Base-by-base conservation (phyloP, 2,888 invertebrate species). In the Volucella zonaria region DNA sequence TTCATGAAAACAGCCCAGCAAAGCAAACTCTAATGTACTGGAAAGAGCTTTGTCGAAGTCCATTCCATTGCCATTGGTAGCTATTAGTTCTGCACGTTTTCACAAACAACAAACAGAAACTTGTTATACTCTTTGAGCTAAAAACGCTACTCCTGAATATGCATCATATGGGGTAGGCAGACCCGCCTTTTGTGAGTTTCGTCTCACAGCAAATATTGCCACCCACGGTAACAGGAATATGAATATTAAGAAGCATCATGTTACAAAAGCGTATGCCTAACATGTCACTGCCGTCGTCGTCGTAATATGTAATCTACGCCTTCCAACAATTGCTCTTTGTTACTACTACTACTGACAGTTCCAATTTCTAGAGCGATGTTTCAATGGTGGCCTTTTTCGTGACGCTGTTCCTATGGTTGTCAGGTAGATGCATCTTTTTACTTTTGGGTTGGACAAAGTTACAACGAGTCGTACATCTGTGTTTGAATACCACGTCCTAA, bases 401-500 rank as follows among this genome's bases (percentile, higher is more conserved):
- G 43, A 67, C 40, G n/a, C 23, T 61, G 14, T 11, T 6, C 31
- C 31, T 31, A 31, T 31, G 58, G 52, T 61, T 62, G 42, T 3
- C 23, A 14, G n/a, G 23, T 42, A 61, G 23, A 45, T 61, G 45
- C 40, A 43, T 67, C 12, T 43, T 43, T 61, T 2, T 38, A 76
- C 67, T 45, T 61, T 31, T 47, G 18, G n/a, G 18, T 54, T 14
- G 43, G 40, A 45, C 51, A 71, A 51, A 61, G 68, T 4, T 31
- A 31, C 31, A 2, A 31, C 6, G 31, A 31, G 6, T 31, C 31
- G 68, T 76, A 61, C 14, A 18, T 23, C 12, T 38, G 23, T 68
- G 59, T 45, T 42, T 49, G 56, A 12, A 51, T 11, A 51, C 43
- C 38, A 67, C 43, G 38, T 67, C 76, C 49, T 40, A 68, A 67